Percentiles rank a stretch among this genome's conserved stretches.
These are phyloP conservation scores for Drosophila hawaiiensis DNA, from an alignment of 2,888 invertebrate species.

Conservation along the genomic window DNA sequence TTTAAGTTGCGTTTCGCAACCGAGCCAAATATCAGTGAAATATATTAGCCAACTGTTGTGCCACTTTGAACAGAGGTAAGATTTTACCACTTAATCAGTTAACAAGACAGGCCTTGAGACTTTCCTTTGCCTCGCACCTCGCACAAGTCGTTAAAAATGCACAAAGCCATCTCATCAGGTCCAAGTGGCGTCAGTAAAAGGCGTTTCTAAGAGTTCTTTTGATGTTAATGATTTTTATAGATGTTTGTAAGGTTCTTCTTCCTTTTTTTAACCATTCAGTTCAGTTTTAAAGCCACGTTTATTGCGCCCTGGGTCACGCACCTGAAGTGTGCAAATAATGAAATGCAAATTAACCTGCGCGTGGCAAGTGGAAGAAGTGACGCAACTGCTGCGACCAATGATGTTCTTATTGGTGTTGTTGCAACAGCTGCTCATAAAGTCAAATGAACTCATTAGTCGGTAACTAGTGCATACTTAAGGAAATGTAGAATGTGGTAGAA, in stretches of 20 bases:
- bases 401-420: not conserved
- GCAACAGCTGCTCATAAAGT: slow-evolving; percentile 56
- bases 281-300: slow-evolving; percentile 35
- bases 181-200: slow-evolving; percentile 8
- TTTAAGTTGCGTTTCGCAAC: not conserved
- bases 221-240: slow-evolving; percentile 26
- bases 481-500: slow-evolving; percentile 5
- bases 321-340: slow-evolving; percentile 58
- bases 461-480: slow-evolving; percentile 20
- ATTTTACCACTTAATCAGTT: not conserved
- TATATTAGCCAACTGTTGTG: not conserved
- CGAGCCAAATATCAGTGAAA: no score
- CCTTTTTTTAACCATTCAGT: slow-evolving; percentile 48
- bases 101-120: not conserved
- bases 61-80: not conserved
- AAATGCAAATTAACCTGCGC: slow-evolving; percentile 67
- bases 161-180: slow-evolving; percentile 13
- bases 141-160: slow-evolving; percentile 1
- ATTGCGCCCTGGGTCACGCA: slow-evolving; percentile 21
- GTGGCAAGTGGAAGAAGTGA: slow-evolving; percentile 10
- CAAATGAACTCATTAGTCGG: slow-evolving; percentile 66
- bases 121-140: not conserved
- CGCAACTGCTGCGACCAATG: slow-evolving; percentile 1
- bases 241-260: not conserved
- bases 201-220: slow-evolving; percentile 11